A percentile compares a stretch with the other conserved stretches of the same genome.
phyloP scores from a whole-genome alignment of 2,113 vertebrate species.

The Fukomys damarensis region DNA sequence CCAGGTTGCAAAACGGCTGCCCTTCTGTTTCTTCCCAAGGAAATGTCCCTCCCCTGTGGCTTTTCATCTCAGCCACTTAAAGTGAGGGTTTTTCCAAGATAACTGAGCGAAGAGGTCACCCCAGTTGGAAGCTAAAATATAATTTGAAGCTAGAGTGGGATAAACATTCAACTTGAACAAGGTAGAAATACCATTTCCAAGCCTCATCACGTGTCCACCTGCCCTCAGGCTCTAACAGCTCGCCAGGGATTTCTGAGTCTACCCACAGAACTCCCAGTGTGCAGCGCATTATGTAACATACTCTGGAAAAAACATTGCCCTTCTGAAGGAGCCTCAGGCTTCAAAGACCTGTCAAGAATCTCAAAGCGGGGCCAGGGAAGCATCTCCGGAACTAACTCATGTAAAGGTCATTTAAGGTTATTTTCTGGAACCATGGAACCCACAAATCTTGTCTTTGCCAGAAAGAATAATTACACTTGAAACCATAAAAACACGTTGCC shows the following conservation, averaged over 20 bases:
- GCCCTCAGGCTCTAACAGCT: background rate
- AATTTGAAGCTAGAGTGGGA: background rate
- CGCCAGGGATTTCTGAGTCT: background rate
- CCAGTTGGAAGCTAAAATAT: background rate
- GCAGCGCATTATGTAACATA: background rate
- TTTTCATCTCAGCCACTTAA: background rate
- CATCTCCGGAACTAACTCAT: background rate
- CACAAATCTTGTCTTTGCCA: background rate
- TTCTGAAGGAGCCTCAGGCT: background rate
- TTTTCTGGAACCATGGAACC: slow-evolving; percentile 41
- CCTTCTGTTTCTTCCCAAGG: background rate
- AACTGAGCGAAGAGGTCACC: background rate
- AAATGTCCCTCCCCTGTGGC: background rate
- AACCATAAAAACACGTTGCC: background rate
- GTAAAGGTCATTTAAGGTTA: background rate
- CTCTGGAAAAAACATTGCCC: background rate
- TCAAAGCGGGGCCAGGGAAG: background rate
- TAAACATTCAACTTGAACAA: background rate
- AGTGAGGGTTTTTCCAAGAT: background rate
- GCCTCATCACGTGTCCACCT: background rate
- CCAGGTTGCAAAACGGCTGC: background rate
- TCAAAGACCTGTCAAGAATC: background rate
- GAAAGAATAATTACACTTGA: background rate
- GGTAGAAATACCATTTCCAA: background rate
- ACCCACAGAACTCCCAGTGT: background rate